These are phyloP conservation scores for Polydrusus pterygomalis DNA, from an alignment of 2,888 invertebrate genomes.

Conservation along the genomic window DNA sequence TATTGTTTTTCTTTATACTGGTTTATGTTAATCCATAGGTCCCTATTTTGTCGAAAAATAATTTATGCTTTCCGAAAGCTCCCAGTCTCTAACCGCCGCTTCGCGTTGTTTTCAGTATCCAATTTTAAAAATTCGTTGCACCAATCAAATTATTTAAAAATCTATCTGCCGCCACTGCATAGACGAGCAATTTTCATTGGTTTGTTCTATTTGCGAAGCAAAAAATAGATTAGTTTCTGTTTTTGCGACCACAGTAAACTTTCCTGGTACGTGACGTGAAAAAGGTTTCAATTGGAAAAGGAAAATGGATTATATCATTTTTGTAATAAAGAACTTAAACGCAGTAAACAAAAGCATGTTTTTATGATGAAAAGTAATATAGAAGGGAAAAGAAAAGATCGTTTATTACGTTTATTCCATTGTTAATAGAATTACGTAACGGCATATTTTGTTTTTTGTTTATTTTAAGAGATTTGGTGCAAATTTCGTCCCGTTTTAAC, in stretches of 20 bases:
- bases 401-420: not conserved
- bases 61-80: too few species aligned
- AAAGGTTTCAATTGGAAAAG: slow-evolving; percentile 7
- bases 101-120: too few species aligned
- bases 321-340: not conserved
- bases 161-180: not conserved
- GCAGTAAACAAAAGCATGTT: slow-evolving; percentile 1
- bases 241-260: not conserved
- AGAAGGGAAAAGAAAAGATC: not conserved
- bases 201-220: not conserved
- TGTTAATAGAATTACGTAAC: too few species aligned
- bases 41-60: too few species aligned
- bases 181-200: not conserved
- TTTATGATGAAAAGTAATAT: not conserved
- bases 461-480: too few species aligned
- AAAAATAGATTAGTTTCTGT: slow-evolving; percentile 12
- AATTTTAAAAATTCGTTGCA: too few species aligned
- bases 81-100: too few species aligned
- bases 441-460: too few species aligned
- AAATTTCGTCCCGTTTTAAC: too few species aligned
- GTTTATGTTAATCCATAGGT: too few species aligned
- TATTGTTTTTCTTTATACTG: too few species aligned
- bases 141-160: not conserved
- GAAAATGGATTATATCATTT: slow-evolving; percentile 10
- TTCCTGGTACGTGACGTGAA: not conserved